phyloP scores from a whole-genome alignment of 2,888 invertebrate species.

The Philopedon plagiatum region DNA sequence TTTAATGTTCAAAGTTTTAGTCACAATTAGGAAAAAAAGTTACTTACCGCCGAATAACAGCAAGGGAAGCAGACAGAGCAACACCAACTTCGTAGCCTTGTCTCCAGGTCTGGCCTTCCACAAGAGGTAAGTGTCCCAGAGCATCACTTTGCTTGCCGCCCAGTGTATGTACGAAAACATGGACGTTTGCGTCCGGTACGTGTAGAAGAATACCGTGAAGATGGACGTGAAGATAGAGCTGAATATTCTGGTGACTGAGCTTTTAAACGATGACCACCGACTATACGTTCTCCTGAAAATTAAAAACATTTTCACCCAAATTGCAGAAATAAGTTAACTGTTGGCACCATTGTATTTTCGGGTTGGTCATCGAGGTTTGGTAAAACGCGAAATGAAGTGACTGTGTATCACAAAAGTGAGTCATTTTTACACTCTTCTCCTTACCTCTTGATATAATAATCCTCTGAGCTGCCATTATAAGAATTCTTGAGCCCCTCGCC shows the following conservation, averaged over 20 bases:
- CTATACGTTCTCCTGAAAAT: conserved; percentile 39
- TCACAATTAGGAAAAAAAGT: no score
- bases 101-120: conserved; percentile 56
- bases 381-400: no score
- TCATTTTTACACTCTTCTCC: background rate
- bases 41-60: conserved; percentile 74
- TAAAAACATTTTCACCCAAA: conserved; percentile 10
- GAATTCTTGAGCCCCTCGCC: conserved; percentile 18
- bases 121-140: conserved; percentile 66
- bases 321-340: no score
- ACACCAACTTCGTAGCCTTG: conserved; percentile 56
- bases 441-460: conserved; percentile 33
- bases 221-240: conserved; percentile 54
- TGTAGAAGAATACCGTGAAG: conserved; percentile 54
- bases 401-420: no score
- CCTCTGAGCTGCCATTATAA: conserved; percentile 31
- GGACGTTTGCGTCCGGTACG: conserved; percentile 57
- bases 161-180: conserved; percentile 62
- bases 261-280: conserved; percentile 50
- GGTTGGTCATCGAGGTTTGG: no score
- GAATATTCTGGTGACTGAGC: conserved; percentile 45
- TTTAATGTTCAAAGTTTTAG: no score
- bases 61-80: conserved; percentile 71
- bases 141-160: conserved; percentile 64
- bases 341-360: no score